These are phyloP conservation scores for Eupristina koningsbergeri DNA, from an alignment of 1,140 invertebrate species.

Conservation along the genomic window DNA sequence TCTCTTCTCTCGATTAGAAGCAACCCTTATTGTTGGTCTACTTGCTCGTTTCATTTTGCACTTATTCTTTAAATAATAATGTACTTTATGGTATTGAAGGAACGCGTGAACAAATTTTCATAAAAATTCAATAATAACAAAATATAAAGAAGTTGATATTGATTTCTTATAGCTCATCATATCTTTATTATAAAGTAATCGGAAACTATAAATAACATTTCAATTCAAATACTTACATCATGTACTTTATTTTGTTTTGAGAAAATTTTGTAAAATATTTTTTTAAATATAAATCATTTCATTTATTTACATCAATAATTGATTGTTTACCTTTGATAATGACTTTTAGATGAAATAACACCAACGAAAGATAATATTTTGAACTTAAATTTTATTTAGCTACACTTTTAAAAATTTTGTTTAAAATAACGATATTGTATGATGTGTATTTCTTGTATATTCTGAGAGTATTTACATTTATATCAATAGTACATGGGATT, in stretches of 20 bases:
- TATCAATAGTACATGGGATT: neutral
- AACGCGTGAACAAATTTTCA: constrained; percentile 6
- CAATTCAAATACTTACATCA: neutral
- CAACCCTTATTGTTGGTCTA: constrained; percentile 8
- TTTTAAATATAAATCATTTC: neutral
- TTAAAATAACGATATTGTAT: neutral
- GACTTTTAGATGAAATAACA: neutral
- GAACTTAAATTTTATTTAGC: neutral
- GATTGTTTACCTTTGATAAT: neutral
- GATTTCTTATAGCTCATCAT: neutral
- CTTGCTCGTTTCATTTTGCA: constrained; percentile 17
- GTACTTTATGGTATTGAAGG: neutral
- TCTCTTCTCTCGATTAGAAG: constrained; percentile 23
- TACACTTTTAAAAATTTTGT: neutral
- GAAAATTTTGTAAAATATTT: neutral
- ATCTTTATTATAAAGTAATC: neutral
- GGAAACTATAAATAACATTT: neutral
- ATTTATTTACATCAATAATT: neutral
- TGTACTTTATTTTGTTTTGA: neutral
- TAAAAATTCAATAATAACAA: neutral
- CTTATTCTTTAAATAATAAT: neutral
- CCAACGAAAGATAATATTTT: neutral
- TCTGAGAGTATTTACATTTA: neutral
- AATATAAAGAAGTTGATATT: neutral
- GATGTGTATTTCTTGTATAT: neutral